Evolutionary conservation across 2,113 vertebrate species (phyloP).

Genomic region (Urocynchramus pylzowi): DNA sequence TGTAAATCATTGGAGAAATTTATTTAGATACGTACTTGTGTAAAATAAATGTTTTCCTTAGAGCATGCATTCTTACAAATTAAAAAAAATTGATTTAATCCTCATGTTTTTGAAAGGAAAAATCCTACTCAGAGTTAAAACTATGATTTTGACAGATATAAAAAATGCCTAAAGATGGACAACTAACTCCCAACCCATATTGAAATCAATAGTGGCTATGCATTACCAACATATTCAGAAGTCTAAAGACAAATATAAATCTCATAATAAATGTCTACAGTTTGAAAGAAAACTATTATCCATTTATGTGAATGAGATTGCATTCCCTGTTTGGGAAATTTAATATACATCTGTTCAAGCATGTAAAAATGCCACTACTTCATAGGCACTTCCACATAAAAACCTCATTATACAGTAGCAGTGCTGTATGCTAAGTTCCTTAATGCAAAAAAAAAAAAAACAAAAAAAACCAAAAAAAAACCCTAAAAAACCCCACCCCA

Average conservation of each 20-base stretch:
- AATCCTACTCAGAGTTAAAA: not conserved
- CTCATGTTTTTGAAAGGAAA: not conserved
- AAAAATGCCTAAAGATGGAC: not conserved
- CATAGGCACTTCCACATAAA: not conserved
- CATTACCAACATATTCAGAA: not conserved
- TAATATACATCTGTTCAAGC: not conserved
- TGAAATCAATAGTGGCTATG: not conserved
- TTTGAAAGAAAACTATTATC: not conserved
- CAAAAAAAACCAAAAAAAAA: not conserved
- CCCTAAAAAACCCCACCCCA: accelerated
- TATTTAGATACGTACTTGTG: not conserved
- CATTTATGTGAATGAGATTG: not conserved
- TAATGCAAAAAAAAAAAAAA: not conserved
- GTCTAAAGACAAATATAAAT: not conserved
- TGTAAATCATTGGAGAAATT: not conserved
- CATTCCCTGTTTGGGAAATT: not conserved
- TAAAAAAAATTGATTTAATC: not conserved
- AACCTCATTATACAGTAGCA: not conserved
- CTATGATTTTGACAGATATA: not conserved
- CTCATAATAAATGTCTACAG: not conserved
- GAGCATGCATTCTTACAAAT: not conserved
- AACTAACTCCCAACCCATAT: not conserved
- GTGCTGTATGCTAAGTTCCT: not conserved
- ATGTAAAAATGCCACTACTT: not conserved
- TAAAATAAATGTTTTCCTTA: not conserved